Percentiles rank a stretch among this genome's conserved stretches.
These are phyloP conservation scores for Sesia bembeciformis DNA, from an alignment of 2,888 invertebrate species.

Conservation along the genomic window DNA sequence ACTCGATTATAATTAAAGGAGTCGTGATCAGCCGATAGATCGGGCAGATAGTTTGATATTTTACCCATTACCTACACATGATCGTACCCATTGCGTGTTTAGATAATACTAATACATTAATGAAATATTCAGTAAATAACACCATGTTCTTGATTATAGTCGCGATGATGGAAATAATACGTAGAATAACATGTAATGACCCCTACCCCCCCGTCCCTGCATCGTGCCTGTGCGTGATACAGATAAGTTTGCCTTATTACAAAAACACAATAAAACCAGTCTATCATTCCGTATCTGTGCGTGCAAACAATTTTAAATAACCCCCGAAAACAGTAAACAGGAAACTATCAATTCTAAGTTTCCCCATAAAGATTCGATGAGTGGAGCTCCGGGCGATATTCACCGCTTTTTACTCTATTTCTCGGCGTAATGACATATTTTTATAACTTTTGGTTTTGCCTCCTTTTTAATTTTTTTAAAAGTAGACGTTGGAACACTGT, in stretches of 20 bases:
- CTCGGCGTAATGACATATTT: constrained; percentile 35
- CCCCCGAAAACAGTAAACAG: constrained; percentile 55
- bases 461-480: background rate
- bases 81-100: constrained; percentile 40
- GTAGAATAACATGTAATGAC: constrained; percentile 40
- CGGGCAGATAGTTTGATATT: constrained; percentile 29
- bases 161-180: constrained; percentile 50
- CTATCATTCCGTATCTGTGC: constrained; percentile 47
- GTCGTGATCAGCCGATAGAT: constrained; percentile 33
- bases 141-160: constrained; percentile 44
- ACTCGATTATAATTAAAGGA: background rate
- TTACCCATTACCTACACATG: constrained; percentile 15
- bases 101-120: constrained; percentile 53
- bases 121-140: constrained; percentile 61
- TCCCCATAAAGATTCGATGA: constrained; percentile 60
- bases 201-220: constrained; percentile 40
- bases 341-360: constrained; percentile 64
- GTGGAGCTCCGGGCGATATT: constrained; percentile 39
- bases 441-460: constrained; percentile 23
- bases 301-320: constrained; percentile 59
- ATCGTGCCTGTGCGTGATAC: constrained; percentile 56
- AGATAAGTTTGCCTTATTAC: constrained; percentile 38
- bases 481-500: background rate
- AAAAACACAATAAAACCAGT: constrained; percentile 43
- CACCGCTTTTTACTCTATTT: constrained; percentile 34